Base-by-base conservation (phyloP, 2,888 invertebrate genomes). In the Chrysomela aeneicollis region DNA sequence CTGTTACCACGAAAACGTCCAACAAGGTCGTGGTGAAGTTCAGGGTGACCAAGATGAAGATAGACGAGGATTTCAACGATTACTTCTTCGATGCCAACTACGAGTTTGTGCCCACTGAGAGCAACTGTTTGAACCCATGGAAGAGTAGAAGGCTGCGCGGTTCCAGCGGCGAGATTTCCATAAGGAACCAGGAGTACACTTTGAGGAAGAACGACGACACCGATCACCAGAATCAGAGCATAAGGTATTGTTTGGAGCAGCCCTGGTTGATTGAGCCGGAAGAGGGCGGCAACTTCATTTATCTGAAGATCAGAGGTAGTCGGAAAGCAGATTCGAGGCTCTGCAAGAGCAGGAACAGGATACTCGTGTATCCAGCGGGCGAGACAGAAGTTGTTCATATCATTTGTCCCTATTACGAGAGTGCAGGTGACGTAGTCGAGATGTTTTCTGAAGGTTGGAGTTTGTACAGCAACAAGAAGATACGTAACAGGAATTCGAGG, bases 221-320 rank as follows among this genome's bases (percentile, higher is more conserved):
- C 62, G 84, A 85, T 1, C 81, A 84, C 73, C 85, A 85, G 76
- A 87, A 87, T 32, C 85, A 86, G 21, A 79, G 67, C 21, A 42
- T 65, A 1, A 78, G 79, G 9, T 84, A 84, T 61, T 92, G 92
- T 79, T 87, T 90, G 26, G 89, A 90, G 75, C 88, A 91, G 76
- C 92, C 92, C 0, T 92, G 92, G 92, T 82, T 92, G 0, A 90
- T 92, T 62, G 91, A 92, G 78, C 92, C 92, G 0, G 90, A 90
- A 73, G 89, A 90, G 71, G 85, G 88, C 0, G 88, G 89, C 62
- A 87, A 91, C 78, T 92, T 89, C 77, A 84, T 92, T 46, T 92
- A 90, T 75, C 82, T 92, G 8, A 90, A 89, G 80, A 84, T 92
- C 12, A 88, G 87, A 61, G 92, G 92, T 12, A 69, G 68, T 85